Base-by-base conservation (phyloP, 2,797 vertebrate species). In the Microcaecilia unicolor region DNA sequence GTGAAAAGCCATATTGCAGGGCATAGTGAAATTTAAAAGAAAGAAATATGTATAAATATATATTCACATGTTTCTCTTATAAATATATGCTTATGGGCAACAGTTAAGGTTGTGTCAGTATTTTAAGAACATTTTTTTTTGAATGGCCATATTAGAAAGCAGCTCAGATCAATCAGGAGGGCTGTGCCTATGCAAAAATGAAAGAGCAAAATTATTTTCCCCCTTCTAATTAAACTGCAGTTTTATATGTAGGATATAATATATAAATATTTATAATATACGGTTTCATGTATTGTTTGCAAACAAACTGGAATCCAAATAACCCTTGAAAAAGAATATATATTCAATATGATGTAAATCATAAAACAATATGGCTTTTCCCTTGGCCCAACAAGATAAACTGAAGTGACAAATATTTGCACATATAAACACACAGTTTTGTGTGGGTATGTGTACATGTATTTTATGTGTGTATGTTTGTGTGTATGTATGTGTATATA, bases 1-100 rank as follows among this genome's bases (percentile, higher is more conserved):
- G 18, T 63, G 61, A 72, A 72, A 78, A 81, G 75, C 71, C 76
- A 76, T 83, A 77, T 75, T 67, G 65, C 76, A 74, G 76, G 55
- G 73, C 67, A 48, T 40, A 37, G 32, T 53, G 55, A 23, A 49
- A 59, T 38, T 27, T 42, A 64, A 57, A 52, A 49, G 61, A 31
- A 34, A 33, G 22, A 34, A 22, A 39, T 28, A 46, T 34, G 39
- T 64, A 59, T 44, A 44, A 41, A 56, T 54, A n/a, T n/a, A n/a
- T n/a, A n/a, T 22, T 40, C 63, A 34, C 61, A 56, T 46, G 55
- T 73, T 57, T 74, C 72, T 62, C 55, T 43, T 61, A 58, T 18
- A 51, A 59, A 40, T 62, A 34, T 51, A 41, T 34, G 25, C 64
- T 69, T 72, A 22, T 39, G 48, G 62, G 49, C 28, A 25, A 38